Conservation (phyloP, 2,113 vertebrate species). For the Zosterops lateralis region DNA sequence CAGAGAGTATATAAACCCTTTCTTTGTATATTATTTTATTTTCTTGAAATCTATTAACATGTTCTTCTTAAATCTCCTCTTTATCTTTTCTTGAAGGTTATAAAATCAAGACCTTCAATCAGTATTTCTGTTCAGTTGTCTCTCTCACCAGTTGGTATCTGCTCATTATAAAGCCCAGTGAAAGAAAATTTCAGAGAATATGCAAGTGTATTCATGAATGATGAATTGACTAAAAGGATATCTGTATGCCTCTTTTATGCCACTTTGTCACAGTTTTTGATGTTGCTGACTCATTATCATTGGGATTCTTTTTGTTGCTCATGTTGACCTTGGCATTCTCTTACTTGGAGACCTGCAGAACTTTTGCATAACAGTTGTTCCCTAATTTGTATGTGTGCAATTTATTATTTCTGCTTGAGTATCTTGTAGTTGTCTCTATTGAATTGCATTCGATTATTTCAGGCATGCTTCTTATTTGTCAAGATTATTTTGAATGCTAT, state of each 20-base stretch:
- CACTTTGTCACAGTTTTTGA: background rate
- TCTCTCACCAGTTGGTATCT: background rate
- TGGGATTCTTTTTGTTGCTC: background rate
- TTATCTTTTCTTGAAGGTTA: background rate
- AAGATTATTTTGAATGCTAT: background rate
- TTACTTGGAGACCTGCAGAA: background rate
- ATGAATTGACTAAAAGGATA: background rate
- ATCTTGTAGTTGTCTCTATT: background rate
- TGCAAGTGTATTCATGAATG: background rate
- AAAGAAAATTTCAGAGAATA: background rate
- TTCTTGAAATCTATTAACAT: background rate
- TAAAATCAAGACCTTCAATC: background rate
- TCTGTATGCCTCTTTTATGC: background rate
- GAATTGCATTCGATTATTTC: background rate
- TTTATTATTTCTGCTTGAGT: background rate
- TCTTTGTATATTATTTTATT: background rate
- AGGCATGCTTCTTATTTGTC: background rate
- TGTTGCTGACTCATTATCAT: background rate
- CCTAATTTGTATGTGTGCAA: background rate
- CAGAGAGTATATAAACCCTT: background rate
- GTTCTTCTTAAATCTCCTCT: background rate
- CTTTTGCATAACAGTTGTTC: background rate
- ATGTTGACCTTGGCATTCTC: background rate
- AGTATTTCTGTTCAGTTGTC: background rate
- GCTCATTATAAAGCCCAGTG: background rate